These are phyloP conservation scores for Eupithecia vulgata DNA, from an alignment of 2,888 invertebrate species.

Conservation along the genomic window DNA sequence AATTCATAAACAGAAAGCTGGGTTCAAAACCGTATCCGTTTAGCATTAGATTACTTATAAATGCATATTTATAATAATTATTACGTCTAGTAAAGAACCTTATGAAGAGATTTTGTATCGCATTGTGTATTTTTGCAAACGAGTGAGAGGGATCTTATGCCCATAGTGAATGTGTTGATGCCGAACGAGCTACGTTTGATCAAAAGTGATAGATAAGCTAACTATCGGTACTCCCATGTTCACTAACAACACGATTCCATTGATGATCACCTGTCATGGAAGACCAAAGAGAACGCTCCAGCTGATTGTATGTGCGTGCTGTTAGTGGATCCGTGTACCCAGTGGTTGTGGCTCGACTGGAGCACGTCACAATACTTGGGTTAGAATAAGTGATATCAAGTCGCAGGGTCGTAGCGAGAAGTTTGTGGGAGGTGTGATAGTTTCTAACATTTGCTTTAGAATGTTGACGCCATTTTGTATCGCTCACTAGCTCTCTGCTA, in stretches of 20 bases:
- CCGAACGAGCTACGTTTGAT: conserved; percentile 32
- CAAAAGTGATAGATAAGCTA: conserved; percentile 37
- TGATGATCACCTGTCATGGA: not conserved
- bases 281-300: not conserved
- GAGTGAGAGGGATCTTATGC: conserved; percentile 49
- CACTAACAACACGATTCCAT: conserved; percentile 12
- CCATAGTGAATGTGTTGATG: conserved; percentile 35
- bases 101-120: conserved; percentile 74
- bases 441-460: not conserved
- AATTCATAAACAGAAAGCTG: not conserved
- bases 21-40: conserved; percentile 49
- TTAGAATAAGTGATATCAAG: conserved; percentile 40
- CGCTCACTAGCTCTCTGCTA: conserved; percentile 1
- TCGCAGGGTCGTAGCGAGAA: conserved; percentile 47
- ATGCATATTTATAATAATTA: conserved; percentile 60
- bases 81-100: conserved; percentile 55
- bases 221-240: conserved; percentile 22
- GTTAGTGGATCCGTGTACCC: conserved; percentile 24
- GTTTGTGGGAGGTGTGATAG: conserved; percentile 39
- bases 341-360: conserved; percentile 39
- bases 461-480: conserved; percentile 15
- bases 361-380: conserved; percentile 34
- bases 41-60: conserved; percentile 58
- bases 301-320: not conserved
- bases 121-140: conserved; percentile 69